Percentiles rank a stretch among this genome's conserved stretches.
Conservation (phyloP, 2,888 invertebrate species). For the Lysandra bellargus region DNA sequence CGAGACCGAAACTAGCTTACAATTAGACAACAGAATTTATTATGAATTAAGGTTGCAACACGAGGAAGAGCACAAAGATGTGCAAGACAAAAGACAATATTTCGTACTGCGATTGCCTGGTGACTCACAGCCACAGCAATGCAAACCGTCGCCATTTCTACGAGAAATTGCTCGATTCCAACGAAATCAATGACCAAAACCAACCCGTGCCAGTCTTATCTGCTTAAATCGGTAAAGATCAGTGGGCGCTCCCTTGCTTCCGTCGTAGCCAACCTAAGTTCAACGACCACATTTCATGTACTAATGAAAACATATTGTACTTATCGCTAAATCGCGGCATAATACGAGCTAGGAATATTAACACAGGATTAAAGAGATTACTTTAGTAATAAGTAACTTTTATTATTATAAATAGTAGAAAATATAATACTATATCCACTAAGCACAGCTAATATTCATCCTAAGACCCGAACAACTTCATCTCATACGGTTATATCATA, state of each 20-base stretch:
- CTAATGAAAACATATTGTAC: conserved; percentile 34
- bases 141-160: neutral
- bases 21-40: neutral
- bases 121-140: neutral
- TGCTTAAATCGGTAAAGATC: conserved; percentile 54
- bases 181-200: conserved; percentile 30
- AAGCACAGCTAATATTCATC: neutral
- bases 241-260: conserved; percentile 53
- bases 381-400: neutral
- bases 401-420: neutral
- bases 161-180: conserved; percentile 4
- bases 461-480: conserved; percentile 1
- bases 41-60: neutral
- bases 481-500: neutral
- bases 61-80: neutral
- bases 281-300: conserved; percentile 53
- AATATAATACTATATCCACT: neutral
- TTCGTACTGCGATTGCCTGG: neutral
- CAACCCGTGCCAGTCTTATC: conserved; percentile 52
- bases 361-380: neutral
- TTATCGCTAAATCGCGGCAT: neutral
- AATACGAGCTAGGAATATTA: neutral
- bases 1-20: neutral
- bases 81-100: neutral
- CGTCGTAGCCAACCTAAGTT: conserved; percentile 56